phyloP scores from a whole-genome alignment of 2,888 invertebrate genomes.

The Perizoma affinitatum region DNA sequence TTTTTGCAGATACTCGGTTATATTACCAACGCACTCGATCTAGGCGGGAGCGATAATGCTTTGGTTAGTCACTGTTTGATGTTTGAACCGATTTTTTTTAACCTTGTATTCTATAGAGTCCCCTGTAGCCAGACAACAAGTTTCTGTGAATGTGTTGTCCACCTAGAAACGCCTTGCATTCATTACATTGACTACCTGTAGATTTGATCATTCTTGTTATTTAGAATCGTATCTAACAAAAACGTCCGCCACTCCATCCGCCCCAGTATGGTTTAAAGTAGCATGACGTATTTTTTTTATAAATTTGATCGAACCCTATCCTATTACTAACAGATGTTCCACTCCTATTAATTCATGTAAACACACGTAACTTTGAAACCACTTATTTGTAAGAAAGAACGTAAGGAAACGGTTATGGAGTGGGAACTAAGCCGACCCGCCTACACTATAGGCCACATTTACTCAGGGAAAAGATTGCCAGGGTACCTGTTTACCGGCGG shows the following conservation, averaged over 20 bases:
- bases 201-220: neutral
- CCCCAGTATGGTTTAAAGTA: conserved; percentile 2
- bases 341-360: neutral
- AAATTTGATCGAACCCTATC: neutral
- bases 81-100: conserved; percentile 34
- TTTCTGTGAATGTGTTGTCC: conserved; percentile 6
- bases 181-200: neutral
- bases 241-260: neutral
- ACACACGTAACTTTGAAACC: conserved; percentile 1
- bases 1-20: conserved; percentile 77
- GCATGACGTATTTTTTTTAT: conserved; percentile 6
- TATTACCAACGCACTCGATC: conserved; percentile 72
- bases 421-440: conserved; percentile 19
- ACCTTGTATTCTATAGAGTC: conserved; percentile 15
- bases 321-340: neutral
- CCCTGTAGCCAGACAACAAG: conserved; percentile 8
- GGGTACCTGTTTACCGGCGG: neutral
- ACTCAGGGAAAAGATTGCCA: conserved; percentile 8
- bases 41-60: conserved; percentile 62
- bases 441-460: conserved; percentile 8
- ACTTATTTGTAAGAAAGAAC: conserved; percentile 8
- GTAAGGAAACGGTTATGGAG: conserved; percentile 11
- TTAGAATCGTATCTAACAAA: neutral
- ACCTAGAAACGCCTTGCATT: conserved; percentile 2
- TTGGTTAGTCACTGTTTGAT: conserved; percentile 67